A percentile compares a stretch with the other conserved stretches of the same genome.
Evolutionary conservation across 2,113 vertebrate species (phyloP).

Genomic region (Heptranchias perlo): DNA sequence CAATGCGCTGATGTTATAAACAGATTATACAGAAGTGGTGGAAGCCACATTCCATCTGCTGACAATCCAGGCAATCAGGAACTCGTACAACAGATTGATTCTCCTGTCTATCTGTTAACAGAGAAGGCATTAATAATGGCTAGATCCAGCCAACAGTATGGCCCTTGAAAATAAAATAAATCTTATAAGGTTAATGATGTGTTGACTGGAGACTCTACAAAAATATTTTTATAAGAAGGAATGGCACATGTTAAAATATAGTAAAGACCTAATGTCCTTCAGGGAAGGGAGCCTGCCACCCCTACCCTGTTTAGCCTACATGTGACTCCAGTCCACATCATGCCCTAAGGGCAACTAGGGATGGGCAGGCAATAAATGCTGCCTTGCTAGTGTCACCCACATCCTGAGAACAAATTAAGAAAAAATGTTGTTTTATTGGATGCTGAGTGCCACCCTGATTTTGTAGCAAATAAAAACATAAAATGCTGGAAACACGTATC

Average conservation of each 20-base stretch:
- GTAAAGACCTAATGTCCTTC: not conserved
- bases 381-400: not conserved
- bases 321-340: not conserved
- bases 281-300: not conserved
- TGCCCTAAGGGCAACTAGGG: not conserved
- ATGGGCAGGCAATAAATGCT: not conserved
- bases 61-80: not conserved
- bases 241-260: constrained; percentile 20
- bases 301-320: not conserved
- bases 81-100: not conserved
- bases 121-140: not conserved
- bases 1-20: not conserved
- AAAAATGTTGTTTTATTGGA: not conserved
- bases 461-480: not conserved
- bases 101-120: not conserved
- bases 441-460: not conserved
- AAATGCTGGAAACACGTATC: not conserved
- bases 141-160: not conserved
- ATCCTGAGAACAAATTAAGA: not conserved
- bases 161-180: constrained; percentile 21
- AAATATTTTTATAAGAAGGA: constrained; percentile 29
- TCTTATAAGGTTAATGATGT: constrained; percentile 12
- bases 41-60: not conserved
- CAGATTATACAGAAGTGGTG: not conserved
- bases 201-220: not conserved